Evolutionary conservation across 2,113 vertebrate genomes (phyloP).

Genomic region (Acrocephalus arundinaceus): DNA sequence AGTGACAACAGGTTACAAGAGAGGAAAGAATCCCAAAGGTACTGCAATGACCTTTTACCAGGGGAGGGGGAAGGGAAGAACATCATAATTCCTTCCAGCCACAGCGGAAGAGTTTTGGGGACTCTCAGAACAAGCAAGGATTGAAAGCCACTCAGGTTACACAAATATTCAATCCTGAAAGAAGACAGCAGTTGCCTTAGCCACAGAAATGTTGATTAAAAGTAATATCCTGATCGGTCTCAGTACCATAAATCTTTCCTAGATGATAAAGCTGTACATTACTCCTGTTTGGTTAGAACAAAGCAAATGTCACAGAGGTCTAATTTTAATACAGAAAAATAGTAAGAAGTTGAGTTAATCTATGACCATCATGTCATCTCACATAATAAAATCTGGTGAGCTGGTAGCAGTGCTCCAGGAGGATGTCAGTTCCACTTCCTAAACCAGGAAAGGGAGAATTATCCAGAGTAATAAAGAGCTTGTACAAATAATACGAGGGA

Average conservation of each 20-base stretch:
- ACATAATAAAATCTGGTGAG: constrained; percentile 1
- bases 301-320: constrained; percentile 1
- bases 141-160: background rate
- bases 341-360: constrained; percentile 4
- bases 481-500: constrained; percentile 19
- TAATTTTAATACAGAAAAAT: constrained; percentile 20
- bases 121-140: background rate
- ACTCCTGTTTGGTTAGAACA: background rate
- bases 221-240: background rate
- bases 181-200: constrained; percentile 2
- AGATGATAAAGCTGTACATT: background rate
- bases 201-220: constrained; percentile 14
- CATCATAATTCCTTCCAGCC: background rate
- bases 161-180: background rate
- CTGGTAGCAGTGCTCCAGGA: background rate
- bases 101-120: background rate
- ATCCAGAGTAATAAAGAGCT: constrained; percentile 19
- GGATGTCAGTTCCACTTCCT: background rate
- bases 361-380: background rate
- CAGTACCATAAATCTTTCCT: background rate
- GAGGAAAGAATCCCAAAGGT: background rate
- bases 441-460: constrained; percentile 16
- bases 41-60: background rate
- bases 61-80: background rate
- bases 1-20: background rate